Conservation (phyloP, 2,113 vertebrate genomes). For the Xyrauchen texanus region DNA sequence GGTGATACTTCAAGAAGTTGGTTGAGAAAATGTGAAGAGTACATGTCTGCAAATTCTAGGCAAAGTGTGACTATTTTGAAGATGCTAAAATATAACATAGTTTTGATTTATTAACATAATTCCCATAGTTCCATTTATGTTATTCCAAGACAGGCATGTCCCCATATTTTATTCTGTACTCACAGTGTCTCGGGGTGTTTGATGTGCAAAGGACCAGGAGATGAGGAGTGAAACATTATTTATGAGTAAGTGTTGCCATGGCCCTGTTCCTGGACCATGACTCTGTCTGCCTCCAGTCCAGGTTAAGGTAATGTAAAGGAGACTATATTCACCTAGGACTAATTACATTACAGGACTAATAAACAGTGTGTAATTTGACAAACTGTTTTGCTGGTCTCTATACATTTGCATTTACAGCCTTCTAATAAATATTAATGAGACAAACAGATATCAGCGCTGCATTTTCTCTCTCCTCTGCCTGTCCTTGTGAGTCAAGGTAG, state of each 20-base stretch:
- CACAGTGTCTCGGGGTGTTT: conserved; percentile 19
- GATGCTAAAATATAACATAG: no score
- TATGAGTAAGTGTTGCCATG: conserved; percentile 37
- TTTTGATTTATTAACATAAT: no score
- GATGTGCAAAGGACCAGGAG: conserved; percentile 40
- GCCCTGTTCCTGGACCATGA: conserved; percentile 3
- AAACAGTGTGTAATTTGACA: conserved; percentile 52
- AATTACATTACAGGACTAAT: conserved; percentile 55
- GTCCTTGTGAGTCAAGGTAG: conserved; percentile 57
- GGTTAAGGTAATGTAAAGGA: conserved; percentile 27
- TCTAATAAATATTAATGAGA: conserved; percentile 60
- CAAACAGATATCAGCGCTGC: conserved; percentile 40
- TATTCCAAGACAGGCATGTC: no score
- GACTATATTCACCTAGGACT: conserved; percentile 39
- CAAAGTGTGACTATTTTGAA: no score
- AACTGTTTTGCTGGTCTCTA: conserved; percentile 56
- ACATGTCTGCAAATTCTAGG: no score
- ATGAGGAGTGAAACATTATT: conserved; percentile 42
- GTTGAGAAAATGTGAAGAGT: no score
- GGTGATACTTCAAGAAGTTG: no score
- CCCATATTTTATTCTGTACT: conserved; percentile 6
- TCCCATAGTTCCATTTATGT: no score
- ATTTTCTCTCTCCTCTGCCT: conserved; percentile 17
- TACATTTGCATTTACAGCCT: conserved; percentile 38
- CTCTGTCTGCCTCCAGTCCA: conserved; percentile 2